Conservation (phyloP, 2,888 invertebrate genomes). For the Hipparchia semele region DNA sequence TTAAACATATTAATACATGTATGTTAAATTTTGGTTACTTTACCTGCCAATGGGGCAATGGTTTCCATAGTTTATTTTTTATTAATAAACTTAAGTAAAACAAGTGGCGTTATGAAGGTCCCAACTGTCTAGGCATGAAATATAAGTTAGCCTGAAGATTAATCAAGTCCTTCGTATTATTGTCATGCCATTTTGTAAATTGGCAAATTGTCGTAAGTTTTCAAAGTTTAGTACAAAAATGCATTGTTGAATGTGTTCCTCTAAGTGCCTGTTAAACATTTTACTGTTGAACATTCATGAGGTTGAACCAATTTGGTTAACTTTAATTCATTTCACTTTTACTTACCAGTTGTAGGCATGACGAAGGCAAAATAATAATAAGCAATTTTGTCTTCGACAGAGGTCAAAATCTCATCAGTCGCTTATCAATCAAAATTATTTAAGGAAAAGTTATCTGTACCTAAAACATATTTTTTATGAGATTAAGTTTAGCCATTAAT, state of each 20-base stretch:
- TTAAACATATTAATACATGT: too few species aligned
- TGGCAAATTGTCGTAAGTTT: neutral
- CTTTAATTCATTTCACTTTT: neutral
- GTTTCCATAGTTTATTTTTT: neutral
- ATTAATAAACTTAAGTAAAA: neutral
- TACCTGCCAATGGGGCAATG: neutral
- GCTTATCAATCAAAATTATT: neutral
- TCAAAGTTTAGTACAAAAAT: conserved; percentile 13
- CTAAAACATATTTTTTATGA: neutral
- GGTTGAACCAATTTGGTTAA: neutral
- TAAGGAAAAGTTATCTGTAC: neutral
- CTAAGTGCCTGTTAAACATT: conserved; percentile 15
- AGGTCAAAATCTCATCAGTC: neutral
- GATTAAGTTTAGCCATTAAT: conserved; percentile 17
- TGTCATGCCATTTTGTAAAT: conserved; percentile 1
- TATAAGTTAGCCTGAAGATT: too few species aligned
- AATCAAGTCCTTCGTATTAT: too few species aligned
- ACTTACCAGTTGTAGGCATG: neutral
- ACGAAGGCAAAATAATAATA: neutral
- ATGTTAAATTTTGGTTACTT: neutral
- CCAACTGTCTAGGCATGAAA: too few species aligned
- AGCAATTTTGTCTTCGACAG: neutral
- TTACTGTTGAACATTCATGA: conserved; percentile 11
- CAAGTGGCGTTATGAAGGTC: neutral
- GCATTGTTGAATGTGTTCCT: conserved; percentile 11